Conservation (phyloP, 2,113 vertebrate species). For the Amblyopsis rosae region DNA sequence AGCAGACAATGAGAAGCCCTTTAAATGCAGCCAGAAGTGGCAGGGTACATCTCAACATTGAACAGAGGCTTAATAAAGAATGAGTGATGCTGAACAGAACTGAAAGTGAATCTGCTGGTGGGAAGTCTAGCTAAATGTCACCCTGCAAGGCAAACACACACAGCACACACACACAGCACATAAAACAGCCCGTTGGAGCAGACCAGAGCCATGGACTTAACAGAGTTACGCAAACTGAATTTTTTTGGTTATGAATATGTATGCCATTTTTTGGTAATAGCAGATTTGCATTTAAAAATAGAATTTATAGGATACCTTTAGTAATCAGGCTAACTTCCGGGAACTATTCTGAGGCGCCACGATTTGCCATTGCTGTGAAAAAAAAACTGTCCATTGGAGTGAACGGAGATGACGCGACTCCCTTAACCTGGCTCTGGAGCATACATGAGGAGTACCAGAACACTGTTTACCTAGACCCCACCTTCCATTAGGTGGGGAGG, state of each 20-base stretch:
- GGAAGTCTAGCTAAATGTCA: slow-evolving; percentile 50
- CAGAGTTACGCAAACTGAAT: too few relatives aligned
- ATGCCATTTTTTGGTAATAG: too few relatives aligned
- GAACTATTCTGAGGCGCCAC: too few relatives aligned
- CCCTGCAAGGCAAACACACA: slow-evolving; percentile 28
- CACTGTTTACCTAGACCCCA: not conserved
- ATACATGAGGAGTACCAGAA: too few relatives aligned
- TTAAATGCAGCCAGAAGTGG: not conserved
- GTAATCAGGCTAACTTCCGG: too few relatives aligned
- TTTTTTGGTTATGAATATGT: too few relatives aligned
- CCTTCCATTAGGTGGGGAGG: not conserved
- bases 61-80: slow-evolving; percentile 30
- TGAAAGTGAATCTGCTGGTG: slow-evolving; percentile 28
- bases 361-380: too few relatives aligned
- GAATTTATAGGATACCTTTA: too few relatives aligned
- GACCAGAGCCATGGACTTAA: too few relatives aligned
- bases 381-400: not conserved
- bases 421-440: too few relatives aligned
- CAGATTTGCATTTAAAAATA: too few relatives aligned
- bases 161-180: slow-evolving; percentile 6
- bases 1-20: slow-evolving; percentile 20
- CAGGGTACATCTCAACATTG: slow-evolving; percentile 3
- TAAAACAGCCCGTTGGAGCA: not conserved
- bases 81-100: slow-evolving; percentile 39
- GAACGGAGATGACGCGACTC: not conserved